A percentile compares a stretch with the other conserved stretches of the same genome.
Conservation (phyloP, 1,140 invertebrate species). For the Lasioglossum baleicum region DNA sequence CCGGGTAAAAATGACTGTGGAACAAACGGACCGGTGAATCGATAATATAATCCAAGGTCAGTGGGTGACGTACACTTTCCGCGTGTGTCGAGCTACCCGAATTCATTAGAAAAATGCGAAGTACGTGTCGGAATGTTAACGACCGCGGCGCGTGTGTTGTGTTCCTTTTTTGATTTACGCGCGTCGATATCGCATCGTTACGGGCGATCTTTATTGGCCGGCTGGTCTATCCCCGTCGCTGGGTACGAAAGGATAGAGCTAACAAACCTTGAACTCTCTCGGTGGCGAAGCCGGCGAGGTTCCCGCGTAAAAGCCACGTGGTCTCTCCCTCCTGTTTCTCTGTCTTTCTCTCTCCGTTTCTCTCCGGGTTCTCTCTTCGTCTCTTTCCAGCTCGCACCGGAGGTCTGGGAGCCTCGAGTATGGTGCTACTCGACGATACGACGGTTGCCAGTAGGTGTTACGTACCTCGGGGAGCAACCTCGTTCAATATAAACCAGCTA, state of each 20-base stretch:
- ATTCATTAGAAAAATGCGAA: constrained; percentile 26
- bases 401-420: constrained; percentile 56
- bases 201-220: constrained; percentile 14
- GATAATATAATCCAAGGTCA: constrained; percentile 17
- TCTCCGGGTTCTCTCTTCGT: constrained; percentile 23
- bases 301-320: constrained; percentile 77
- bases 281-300: constrained; percentile 38
- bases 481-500: constrained; percentile 80
- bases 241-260: constrained; percentile 38
- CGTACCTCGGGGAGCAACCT: constrained; percentile 80
- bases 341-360: constrained; percentile 9
- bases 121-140: constrained; percentile 17
- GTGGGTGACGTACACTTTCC: neutral
- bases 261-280: constrained; percentile 54
- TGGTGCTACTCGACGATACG: constrained; percentile 61
- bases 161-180: constrained; percentile 15
- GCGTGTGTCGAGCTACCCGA: neutral
- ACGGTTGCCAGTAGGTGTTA: constrained; percentile 76
- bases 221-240: constrained; percentile 1
- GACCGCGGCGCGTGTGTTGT: neutral
- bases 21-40: neutral
- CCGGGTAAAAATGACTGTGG: neutral
- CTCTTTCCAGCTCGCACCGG: constrained; percentile 11
- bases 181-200: constrained; percentile 17
- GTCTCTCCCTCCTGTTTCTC: constrained; percentile 34